Conservation (phyloP, 2,888 invertebrate genomes). For the Frankliniella fusca region DNA sequence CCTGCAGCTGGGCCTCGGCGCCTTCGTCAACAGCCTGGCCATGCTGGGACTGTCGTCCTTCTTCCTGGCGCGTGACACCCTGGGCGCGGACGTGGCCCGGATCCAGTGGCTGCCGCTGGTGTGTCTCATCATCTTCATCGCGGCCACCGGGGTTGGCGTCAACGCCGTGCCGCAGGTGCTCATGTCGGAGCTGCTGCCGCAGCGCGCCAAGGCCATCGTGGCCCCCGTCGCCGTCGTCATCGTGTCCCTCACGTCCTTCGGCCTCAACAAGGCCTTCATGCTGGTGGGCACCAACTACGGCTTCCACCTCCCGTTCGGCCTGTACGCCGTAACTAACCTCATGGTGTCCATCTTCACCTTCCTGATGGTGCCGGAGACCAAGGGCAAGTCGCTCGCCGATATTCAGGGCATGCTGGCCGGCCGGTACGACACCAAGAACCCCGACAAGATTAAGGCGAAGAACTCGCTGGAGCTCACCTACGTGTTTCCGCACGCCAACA, state of each 20-base stretch:
- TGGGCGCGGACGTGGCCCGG: background rate
- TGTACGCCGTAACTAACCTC: conserved; percentile 35
- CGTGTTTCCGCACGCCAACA: background rate
- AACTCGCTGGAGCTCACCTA: background rate
- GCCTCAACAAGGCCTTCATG: conserved; percentile 27
- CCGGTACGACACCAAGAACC: conserved; percentile 63
- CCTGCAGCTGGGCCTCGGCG: conserved; percentile 9
- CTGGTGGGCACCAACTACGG: conserved; percentile 36
- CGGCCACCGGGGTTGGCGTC: conserved; percentile 1
- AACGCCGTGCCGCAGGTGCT: conserved; percentile 23
- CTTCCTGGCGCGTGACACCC: conserved; percentile 1
- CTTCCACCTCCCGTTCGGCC: conserved; percentile 37
- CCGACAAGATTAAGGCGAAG: background rate
- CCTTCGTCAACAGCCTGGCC: background rate
- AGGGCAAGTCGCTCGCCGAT: conserved; percentile 39
- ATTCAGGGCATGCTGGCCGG: conserved; percentile 63
- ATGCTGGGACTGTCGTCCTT: conserved; percentile 6
- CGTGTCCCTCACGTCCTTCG: conserved; percentile 12
- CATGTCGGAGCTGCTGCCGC: conserved; percentile 14
- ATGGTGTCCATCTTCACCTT: conserved; percentile 36
- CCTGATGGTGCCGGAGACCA: conserved; percentile 39
- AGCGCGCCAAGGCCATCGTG: background rate
- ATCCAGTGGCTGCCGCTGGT: background rate
- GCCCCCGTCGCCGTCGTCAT: conserved; percentile 5
- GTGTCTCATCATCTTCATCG: background rate